Base-by-base conservation (phyloP, 1,140 invertebrate species). In the Drosophila arizonae region DNA sequence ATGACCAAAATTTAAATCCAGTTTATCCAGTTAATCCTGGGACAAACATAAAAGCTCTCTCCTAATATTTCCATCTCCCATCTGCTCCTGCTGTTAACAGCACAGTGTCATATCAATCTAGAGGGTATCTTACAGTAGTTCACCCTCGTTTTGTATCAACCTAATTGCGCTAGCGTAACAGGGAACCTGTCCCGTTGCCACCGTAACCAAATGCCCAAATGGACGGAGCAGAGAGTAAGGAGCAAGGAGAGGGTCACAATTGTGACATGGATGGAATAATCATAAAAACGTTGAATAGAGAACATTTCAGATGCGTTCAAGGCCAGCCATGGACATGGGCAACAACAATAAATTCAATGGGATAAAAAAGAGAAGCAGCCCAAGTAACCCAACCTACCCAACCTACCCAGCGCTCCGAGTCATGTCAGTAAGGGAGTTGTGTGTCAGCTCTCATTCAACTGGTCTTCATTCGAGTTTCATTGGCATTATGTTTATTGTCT, bases 101-200 rank as follows among this genome's bases (percentile, higher is more conserved):
- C 17, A 17, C 17, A 9, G 33, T 33, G 3, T 30, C 28, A 4
- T 30, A 3, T 6, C 4, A 8, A 9, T 10, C 8, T 33, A 33
- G 17, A 50, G 64, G 50, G 64, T 68, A 68, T 68, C 9, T 43
- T 3, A 30, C 6, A 68, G 43, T 60, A 33, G 26, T 13, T 3
- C 17, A 30, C 4, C 10, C 1, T 41, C 24, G 17, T 61, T 10
- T 41, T 41, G 3, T 39, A 39, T 39, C 36, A 3, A 36, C 36
- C 41, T 36, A 65, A 65, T 48, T 54, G 30, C 1, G 41, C 21
- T 52, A 30, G 72, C 36, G 33, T 57, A 74, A 67, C 72, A 87
- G 58, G 82, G 72, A 86, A 82, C 77, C 46, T 66, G 79, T 67
- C 41, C 72, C 66, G 84, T 88, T 87, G 79, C 76, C 76, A 88